These are phyloP conservation scores for Diplodus sargus DNA, from an alignment of 2,797 vertebrate genomes.

Conservation along the genomic window DNA sequence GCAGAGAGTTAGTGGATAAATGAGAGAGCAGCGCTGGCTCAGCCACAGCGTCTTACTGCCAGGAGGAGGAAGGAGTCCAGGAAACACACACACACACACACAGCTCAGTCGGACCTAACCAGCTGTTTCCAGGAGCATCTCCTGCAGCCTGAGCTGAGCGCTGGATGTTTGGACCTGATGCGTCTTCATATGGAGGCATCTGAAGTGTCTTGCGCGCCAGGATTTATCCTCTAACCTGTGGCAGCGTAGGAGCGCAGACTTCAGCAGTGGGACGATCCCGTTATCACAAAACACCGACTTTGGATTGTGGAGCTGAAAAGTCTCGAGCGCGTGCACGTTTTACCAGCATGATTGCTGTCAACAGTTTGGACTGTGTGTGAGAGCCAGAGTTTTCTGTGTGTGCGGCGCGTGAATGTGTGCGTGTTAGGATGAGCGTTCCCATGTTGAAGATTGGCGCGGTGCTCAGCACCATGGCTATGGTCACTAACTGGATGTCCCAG, in stretches of 20 bases:
- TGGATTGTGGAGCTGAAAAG: conserved; percentile 25
- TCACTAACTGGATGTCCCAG: conserved; percentile 88
- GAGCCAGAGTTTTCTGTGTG: conserved; percentile 48
- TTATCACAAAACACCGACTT: not conserved
- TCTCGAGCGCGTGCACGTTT: conserved; percentile 7
- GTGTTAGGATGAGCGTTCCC: conserved; percentile 79
- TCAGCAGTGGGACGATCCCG: conserved; percentile 41
- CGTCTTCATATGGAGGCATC: conserved; percentile 54
- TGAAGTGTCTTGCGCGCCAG: conserved; percentile 28
- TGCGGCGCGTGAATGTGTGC: conserved; percentile 54
- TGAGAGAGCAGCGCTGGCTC: conserved; percentile 72
- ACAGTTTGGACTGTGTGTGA: conserved; percentile 64
- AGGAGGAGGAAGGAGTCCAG: conserved; percentile 62
- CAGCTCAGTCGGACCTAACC: conserved; percentile 31
- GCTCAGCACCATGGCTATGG: conserved; percentile 87
- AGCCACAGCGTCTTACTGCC: conserved; percentile 70
- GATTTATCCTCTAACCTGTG: conserved; percentile 62
- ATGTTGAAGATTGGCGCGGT: conserved; percentile 86
- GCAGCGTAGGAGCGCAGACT: conserved; percentile 36
- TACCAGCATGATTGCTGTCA: conserved; percentile 60
- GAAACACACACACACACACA: conserved; percentile 56
- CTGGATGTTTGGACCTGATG: conserved; percentile 56
- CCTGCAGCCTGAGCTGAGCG: conserved; percentile 50
- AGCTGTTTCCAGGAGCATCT: conserved; percentile 55
- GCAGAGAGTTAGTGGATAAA: conserved; percentile 68